Base-by-base conservation (phyloP, 2,888 invertebrate genomes). In the Epicampocera succincta region DNA sequence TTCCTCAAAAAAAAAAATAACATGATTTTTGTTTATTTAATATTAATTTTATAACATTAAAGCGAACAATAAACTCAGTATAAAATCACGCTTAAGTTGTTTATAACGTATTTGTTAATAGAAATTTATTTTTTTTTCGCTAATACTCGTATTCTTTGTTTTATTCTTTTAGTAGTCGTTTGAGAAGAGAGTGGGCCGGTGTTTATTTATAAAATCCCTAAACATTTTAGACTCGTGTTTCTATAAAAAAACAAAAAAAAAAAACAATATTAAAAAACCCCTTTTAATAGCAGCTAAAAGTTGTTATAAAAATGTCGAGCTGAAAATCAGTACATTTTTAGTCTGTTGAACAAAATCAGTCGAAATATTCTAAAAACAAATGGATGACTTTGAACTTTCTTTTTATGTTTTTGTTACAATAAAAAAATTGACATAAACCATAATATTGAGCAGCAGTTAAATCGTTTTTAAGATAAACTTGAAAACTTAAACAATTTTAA, bases 341-440 rank as follows among this genome's bases (percentile, higher is more conserved):
- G 25, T 15, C n/a, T 48, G n/a, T n/a, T 21, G 19, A 56, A 25
- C n/a, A 66, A 69, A 69, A 19, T 56, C 56, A 69, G 69, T 69
- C 56, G 33, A 12, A 68, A 17, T 56, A 44, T 44, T 52, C 42
- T 25, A 54, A 25, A 25, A 25, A 25, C 25, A 25, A 25, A 25
- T 17, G 42, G 13, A 65, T 65, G 65, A 29, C 4, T 3, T 13
- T 46, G 48, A 25, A 65, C 50, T 50, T 65, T 19, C 6, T 21
- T 33, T 1, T 12, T 29, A 33, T 38, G 17, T 11, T 38, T 42
- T 33, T 8, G 1, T 17, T 25, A 13, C 1, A 15, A 52, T 4
- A 17, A 54, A 50, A 50, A 21, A 25, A 5, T 25, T 5, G 5
- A 25, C 25, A 25, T 25, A 25, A 25, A 25, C 25, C 2, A 25